A percentile compares a stretch with the other conserved stretches of the same genome.
Conservation (phyloP, 2,888 invertebrate species). For the Seira sanloemensis region DNA sequence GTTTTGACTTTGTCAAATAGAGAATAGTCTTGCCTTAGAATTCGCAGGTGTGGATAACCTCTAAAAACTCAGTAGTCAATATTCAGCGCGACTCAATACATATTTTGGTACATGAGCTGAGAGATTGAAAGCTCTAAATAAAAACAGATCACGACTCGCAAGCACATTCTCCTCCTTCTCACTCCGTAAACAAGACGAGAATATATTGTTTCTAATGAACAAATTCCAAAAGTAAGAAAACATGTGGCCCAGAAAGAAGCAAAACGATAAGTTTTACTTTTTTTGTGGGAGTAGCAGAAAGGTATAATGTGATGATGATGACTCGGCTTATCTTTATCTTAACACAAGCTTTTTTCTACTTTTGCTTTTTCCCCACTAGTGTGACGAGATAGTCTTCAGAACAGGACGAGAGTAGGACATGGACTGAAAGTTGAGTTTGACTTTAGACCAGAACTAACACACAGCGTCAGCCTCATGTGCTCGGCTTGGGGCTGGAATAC, state of each 20-base stretch:
- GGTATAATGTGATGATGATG: no score
- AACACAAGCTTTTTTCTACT: no score
- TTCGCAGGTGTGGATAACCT: constrained; percentile 39
- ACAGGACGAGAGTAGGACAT: constrained; percentile 49
- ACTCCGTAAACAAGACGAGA: no score
- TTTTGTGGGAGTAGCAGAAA: no score
- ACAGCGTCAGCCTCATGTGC: background rate
- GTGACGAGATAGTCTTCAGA: constrained; percentile 44
- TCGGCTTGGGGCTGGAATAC: background rate
- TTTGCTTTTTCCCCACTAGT: background rate
- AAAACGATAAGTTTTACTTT: background rate
- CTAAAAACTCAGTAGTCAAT: constrained; percentile 7
- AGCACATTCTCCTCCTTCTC: no score
- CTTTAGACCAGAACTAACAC: background rate
- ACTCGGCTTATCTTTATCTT: background rate
- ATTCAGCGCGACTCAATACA: no score
- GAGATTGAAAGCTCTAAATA: background rate
- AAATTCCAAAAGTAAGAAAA: background rate
- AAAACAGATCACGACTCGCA: background rate
- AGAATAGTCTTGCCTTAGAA: no score
- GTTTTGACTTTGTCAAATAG: no score
- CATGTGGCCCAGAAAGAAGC: constrained; percentile 25
- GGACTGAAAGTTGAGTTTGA: constrained; percentile 45
- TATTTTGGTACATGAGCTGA: background rate
- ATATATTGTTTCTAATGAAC: no score